Base-by-base conservation (phyloP, 2,888 invertebrate genomes). In the Drosophila trichaetosa region DNA sequence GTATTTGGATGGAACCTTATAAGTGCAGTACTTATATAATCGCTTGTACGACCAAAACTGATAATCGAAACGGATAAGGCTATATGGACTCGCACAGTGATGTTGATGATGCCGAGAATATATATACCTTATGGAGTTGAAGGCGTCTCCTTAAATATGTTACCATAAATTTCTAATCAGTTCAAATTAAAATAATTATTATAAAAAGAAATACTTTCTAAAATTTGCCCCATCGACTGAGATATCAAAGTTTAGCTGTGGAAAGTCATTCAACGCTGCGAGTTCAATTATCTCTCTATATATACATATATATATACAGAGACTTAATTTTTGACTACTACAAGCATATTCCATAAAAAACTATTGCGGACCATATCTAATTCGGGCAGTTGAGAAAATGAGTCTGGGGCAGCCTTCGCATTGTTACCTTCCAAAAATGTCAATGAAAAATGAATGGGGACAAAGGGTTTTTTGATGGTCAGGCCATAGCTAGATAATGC, bases 381-480 rank as follows among this genome's bases (percentile, higher is more conserved):
- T 16, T 46, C 16, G 16, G 21, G 42, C 42, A 21, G 33, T 33
- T 33, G 33, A 4, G 42, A 5, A 21, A 21, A 21, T 42, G 5
- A 42, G 21, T 42, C 11, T 5, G 42, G 18, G 13, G 16, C 24
- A 24, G 18, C 16, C 34, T 53, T 53, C 34, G 34, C 34, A 34
- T 34, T 18, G 24, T 57, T 48, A 66, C 29, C 29, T 56, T 38
- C 27, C n/a, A 13, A 56, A 38, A 56, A 11, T 7, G 27, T 27
- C 29, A 56, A 65, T 60, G 61, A 53, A 57, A 59, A 33, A 31
- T 33, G 38, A n/a, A 33, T 38, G 56, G 52, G 53, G 62, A 58
- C 67, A 67, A 33, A 58, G 54, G 46, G 16, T 48, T n/a, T 18
- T 52, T n/a, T 66, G 78, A 54, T 49, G 72, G 78, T 34, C 66